phyloP scores from a whole-genome alignment of 2,113 vertebrate species.

The Hemicordylus capensis region DNA sequence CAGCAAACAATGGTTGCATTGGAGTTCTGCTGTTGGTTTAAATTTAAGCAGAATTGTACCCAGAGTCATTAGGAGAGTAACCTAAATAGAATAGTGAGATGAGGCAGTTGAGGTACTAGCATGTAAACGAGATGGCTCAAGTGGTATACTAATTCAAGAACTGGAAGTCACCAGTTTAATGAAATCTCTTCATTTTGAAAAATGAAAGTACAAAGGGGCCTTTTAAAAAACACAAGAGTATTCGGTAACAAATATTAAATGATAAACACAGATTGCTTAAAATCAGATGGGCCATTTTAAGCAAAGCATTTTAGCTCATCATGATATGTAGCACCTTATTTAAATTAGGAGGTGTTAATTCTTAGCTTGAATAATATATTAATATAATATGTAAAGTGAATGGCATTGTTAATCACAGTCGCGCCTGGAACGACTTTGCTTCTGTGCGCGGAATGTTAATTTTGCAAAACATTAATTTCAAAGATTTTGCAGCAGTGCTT shows the following conservation, averaged over 20 bases:
- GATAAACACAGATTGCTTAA: slow-evolving; percentile 88
- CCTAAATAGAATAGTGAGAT: neutral
- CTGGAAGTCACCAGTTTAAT: slow-evolving; percentile 76
- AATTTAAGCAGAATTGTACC: neutral
- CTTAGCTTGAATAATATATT: slow-evolving; percentile 92
- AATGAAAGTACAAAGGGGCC: slow-evolving; percentile 81
- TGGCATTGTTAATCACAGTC: slow-evolving; percentile 92
- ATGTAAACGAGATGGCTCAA: slow-evolving; percentile 61
- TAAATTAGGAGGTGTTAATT: slow-evolving; percentile 91
- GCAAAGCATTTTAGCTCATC: slow-evolving; percentile 88
- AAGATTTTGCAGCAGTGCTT: slow-evolving; percentile 91
- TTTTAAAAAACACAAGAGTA: slow-evolving; percentile 67
- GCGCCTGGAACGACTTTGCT: slow-evolving; percentile 90
- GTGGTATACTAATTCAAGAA: slow-evolving; percentile 69
- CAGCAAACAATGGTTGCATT: neutral
- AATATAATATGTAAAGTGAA: slow-evolving; percentile 92
- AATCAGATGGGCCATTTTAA: slow-evolving; percentile 89
- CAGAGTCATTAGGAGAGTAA: slow-evolving; percentile 29
- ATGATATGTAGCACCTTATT: slow-evolving; percentile 89
- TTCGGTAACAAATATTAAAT: slow-evolving; percentile 89
- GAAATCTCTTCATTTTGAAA: slow-evolving; percentile 83
- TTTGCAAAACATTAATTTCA: slow-evolving; percentile 92
- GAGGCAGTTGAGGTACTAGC: slow-evolving; percentile 48
- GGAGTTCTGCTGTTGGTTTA: neutral
- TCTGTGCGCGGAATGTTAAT: slow-evolving; percentile 91